phyloP scores from a whole-genome alignment of 2,888 invertebrate species.

The Chloroclysta siterata region DNA sequence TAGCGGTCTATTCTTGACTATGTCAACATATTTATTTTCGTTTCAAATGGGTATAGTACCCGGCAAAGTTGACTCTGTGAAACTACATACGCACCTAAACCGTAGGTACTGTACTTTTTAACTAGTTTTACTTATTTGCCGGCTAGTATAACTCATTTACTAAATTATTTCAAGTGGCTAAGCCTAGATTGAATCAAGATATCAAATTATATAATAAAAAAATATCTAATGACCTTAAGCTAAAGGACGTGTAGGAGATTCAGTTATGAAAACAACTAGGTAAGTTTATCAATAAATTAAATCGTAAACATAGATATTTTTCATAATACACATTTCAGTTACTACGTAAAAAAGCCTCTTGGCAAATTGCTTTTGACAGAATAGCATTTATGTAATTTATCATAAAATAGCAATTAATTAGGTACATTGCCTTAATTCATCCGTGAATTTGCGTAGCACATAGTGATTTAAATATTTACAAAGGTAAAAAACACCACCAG shows the following conservation, averaged over 20 bases:
- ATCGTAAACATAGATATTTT: background rate
- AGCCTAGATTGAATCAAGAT: conserved; percentile 12
- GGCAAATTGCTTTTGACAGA: background rate
- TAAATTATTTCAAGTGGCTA: conserved; percentile 13
- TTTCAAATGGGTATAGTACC: background rate
- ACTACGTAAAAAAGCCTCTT: background rate
- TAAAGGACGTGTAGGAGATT: conserved; percentile 23
- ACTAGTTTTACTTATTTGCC: background rate
- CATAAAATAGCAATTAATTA: background rate
- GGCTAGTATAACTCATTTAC: background rate
- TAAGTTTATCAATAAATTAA: conserved; percentile 7
- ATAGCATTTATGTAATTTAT: background rate
- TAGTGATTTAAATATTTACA: too few relatives aligned
- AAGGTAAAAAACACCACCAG: too few relatives aligned
- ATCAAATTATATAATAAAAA: background rate
- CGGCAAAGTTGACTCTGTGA: background rate
- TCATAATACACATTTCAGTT: background rate
- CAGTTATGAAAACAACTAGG: conserved; percentile 3
- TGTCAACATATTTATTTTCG: conserved; percentile 19
- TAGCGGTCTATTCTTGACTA: conserved; percentile 22
- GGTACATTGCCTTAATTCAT: background rate
- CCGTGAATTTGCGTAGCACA: too few relatives aligned
- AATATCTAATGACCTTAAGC: conserved; percentile 9
- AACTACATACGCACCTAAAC: background rate
- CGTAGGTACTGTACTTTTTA: too few relatives aligned